Conservation (phyloP, 2,113 vertebrate genomes). For the Leptodactylus fuscus region DNA sequence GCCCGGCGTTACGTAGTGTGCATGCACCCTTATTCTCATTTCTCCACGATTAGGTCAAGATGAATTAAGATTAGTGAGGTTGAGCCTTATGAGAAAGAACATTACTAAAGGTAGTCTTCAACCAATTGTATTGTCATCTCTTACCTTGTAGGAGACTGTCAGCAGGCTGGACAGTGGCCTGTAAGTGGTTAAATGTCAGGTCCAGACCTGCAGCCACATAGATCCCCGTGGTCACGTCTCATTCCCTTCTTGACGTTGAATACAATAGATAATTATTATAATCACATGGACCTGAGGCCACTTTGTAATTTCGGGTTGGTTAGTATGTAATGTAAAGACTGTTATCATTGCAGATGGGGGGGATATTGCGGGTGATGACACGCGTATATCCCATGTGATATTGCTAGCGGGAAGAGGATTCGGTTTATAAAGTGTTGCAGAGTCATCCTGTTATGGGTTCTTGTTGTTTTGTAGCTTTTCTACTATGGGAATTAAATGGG, state of each 20-base stretch:
- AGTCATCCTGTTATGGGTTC: background rate
- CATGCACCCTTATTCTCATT: too few relatives aligned
- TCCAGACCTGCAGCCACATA: background rate
- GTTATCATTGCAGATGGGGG: background rate
- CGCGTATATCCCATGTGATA: background rate
- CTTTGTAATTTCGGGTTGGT: background rate
- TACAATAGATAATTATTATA: background rate
- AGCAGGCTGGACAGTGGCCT: background rate
- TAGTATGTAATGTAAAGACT: background rate
- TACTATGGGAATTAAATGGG: too few relatives aligned
- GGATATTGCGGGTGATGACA: background rate
- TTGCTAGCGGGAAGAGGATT: background rate
- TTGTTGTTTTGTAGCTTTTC: too few relatives aligned
- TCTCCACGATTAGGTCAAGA: background rate
- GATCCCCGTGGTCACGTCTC: background rate
- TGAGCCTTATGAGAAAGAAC: slow-evolving; percentile 7
- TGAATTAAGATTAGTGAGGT: slow-evolving; percentile 10
- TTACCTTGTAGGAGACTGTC: background rate
- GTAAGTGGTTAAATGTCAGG: background rate
- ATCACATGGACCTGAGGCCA: background rate
- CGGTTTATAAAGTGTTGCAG: too few relatives aligned
- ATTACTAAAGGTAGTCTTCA: background rate
- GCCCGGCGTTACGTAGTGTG: too few relatives aligned
- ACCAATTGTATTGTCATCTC: background rate
- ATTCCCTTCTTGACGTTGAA: background rate